Evolutionary conservation across 2,888 invertebrate species (phyloP).

Genomic region (Eremobia ochroleuca): DNA sequence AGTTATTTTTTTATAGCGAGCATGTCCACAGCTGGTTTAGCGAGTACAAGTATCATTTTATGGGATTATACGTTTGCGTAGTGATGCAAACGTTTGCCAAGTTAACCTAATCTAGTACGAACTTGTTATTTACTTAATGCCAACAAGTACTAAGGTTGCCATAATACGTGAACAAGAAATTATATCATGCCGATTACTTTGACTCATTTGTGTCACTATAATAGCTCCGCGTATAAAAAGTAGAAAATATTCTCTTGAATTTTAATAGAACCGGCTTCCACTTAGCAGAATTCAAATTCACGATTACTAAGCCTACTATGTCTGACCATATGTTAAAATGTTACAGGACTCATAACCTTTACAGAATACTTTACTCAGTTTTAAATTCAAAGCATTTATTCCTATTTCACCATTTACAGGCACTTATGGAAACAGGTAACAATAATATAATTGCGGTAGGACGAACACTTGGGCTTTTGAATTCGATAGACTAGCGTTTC

Average conservation of each 20-base stretch:
- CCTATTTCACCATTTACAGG: background rate
- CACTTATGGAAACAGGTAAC: background rate
- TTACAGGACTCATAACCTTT: background rate
- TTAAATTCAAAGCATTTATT: background rate
- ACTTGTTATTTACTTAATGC: background rate
- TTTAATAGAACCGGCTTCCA: background rate
- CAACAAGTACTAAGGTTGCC: slow-evolving; percentile 9
- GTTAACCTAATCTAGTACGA: background rate
- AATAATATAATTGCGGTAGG: background rate
- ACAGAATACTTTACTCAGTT: too few relatives aligned
- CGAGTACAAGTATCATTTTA: background rate
- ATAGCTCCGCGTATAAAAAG: background rate
- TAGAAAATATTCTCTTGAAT: background rate
- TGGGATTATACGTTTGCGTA: background rate
- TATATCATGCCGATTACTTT: background rate
- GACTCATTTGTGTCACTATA: background rate
- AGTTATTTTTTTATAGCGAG: background rate
- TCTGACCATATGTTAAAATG: background rate
- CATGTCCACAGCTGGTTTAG: background rate
- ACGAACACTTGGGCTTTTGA: background rate
- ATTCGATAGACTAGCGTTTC: background rate
- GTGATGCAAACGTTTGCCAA: background rate
- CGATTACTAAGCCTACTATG: background rate
- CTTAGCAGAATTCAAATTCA: background rate
- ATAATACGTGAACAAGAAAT: slow-evolving; percentile 10